These are phyloP conservation scores for Volucella inflata DNA, from an alignment of 2,888 invertebrate species.

Conservation along the genomic window DNA sequence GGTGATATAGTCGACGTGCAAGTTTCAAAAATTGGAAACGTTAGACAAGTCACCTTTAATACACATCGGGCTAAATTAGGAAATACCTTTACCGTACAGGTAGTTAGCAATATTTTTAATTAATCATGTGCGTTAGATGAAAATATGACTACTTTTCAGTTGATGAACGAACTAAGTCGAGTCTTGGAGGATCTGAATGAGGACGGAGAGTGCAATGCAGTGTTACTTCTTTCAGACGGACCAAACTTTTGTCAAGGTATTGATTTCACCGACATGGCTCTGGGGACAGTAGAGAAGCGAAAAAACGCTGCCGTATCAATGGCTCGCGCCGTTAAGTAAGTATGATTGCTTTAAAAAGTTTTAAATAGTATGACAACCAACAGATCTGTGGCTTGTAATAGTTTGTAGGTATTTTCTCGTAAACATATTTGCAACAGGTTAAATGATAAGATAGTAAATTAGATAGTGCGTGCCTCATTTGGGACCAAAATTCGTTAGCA, in stretches of 20 bases:
- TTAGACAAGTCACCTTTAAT: conserved; percentile 87
- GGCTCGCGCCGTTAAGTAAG: conserved; percentile 90
- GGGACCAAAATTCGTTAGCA: no score
- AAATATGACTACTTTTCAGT: conserved; percentile 84
- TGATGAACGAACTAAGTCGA: conserved; percentile 90
- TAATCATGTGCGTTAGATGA: no score
- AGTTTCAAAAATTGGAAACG: conserved; percentile 80
- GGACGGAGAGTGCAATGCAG: conserved; percentile 87
- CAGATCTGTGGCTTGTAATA: no score
- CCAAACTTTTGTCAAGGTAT: conserved; percentile 92
- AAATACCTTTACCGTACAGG: conserved; percentile 87
- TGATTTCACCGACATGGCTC: conserved; percentile 89
- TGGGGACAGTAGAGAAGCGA: conserved; percentile 86
- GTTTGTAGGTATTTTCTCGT: no score
- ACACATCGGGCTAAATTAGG: conserved; percentile 86
- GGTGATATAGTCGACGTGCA: conserved; percentile 65
- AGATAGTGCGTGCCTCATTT: no score
- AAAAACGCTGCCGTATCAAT: conserved; percentile 88
- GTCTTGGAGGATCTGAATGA: conserved; percentile 87
- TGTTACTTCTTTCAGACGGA: conserved; percentile 89
- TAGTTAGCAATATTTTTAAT: conserved; percentile 78
- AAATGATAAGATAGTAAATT: no score
- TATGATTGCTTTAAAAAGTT: conserved; percentile 62
- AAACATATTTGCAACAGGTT: no score
- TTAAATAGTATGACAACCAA: no score